Evolutionary conservation across 1,140 invertebrate species (phyloP).

Genomic region (Brachionus koreanus): DNA sequence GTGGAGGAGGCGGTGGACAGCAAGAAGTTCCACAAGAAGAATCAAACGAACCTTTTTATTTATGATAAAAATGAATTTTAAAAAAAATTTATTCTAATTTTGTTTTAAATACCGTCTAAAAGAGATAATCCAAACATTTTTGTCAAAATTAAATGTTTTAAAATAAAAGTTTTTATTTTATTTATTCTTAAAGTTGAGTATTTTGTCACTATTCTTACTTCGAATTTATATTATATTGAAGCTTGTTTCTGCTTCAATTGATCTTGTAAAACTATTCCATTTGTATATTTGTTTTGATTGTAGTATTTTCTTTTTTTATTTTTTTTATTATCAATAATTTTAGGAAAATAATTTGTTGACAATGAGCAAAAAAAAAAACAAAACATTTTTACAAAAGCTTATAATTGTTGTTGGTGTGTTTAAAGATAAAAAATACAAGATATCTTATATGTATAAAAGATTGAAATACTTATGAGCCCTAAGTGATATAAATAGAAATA

Average conservation of each 20-base stretch:
- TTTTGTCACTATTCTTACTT: neutral
- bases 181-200: neutral
- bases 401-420: neutral
- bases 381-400: neutral
- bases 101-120: neutral
- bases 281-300: constrained; percentile 3
- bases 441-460: neutral
- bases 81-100: neutral
- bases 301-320: neutral
- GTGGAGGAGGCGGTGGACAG: neutral
- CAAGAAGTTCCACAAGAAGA: neutral
- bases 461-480: neutral
- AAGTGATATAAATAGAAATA: neutral
- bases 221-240: neutral
- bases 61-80: neutral
- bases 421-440: neutral
- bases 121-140: neutral
- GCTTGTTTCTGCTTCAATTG: neutral
- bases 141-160: neutral
- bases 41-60: neutral
- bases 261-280: neutral
- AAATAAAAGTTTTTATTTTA: neutral
- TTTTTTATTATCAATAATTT: neutral
- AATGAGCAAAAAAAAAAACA: no score
- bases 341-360: neutral